Evolutionary conservation across 2,797 vertebrate species (phyloP).

Genomic region (Urocyon cinereoargenteus): DNA sequence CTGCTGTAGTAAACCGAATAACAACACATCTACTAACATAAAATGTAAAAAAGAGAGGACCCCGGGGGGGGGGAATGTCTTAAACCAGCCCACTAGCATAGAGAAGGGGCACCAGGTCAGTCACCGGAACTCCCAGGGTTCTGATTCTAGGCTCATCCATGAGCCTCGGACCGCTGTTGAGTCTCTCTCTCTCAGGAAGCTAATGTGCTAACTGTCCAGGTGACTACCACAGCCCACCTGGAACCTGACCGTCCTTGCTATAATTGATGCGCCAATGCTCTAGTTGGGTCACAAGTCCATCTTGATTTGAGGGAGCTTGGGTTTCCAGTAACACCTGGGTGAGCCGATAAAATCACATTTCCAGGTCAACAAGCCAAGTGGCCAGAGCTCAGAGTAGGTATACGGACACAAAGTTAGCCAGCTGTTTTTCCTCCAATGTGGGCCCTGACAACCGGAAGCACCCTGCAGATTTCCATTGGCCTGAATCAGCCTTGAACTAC

Average conservation of each 20-base stretch:
- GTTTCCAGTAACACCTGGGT: neutral
- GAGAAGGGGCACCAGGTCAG: neutral
- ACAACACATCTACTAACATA: neutral
- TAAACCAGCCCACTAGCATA: neutral
- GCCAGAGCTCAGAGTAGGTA: neutral
- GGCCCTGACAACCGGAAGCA: neutral
- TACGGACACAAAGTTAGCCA: neutral
- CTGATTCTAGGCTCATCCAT: neutral
- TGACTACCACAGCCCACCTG: neutral
- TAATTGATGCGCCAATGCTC: neutral
- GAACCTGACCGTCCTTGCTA: neutral
- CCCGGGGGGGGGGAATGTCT: neutral
- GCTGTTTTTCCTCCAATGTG: neutral
- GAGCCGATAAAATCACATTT: constrained; percentile 29
- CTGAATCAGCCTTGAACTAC: neutral
- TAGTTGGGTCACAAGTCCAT: neutral
- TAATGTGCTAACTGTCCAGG: neutral
- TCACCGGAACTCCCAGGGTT: neutral
- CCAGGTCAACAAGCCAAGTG: neutral
- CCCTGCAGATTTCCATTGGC: neutral
- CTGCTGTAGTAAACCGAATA: neutral
- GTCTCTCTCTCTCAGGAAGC: neutral
- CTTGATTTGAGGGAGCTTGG: neutral
- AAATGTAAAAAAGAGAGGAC: constrained; percentile 6
- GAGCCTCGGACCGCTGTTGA: neutral